Evolutionary conservation across 2,113 vertebrate genomes (phyloP), one percentile per base, ranked within the genome.

Genomic region (Pseudolaguvia tuberculata): DNA sequence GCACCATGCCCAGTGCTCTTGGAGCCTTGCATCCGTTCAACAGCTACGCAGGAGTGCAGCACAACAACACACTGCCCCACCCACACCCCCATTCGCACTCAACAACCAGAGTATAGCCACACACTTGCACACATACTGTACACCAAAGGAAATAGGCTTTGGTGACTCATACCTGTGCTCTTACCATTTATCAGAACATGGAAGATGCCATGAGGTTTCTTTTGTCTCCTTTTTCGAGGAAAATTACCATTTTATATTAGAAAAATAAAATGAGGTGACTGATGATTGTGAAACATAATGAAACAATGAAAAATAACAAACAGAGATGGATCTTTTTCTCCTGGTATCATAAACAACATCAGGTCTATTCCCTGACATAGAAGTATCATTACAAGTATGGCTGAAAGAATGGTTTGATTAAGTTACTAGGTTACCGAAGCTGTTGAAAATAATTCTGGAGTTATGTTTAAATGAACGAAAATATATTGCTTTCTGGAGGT

Each of bases 71-170:
- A 80, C 92, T 99, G 90, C 94, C 96, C 69, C 96, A 96, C 78
- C 91, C 95, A 35, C 95, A 96, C 75, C 94, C 94, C 72, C 96
- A 97, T 89, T 97, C 96, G 93, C 96, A 99, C 87, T 99, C 97
- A 89, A 99, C 96, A 89, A 98, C 96, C 90, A 94, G 96, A 92
- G 97, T 98, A 98, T 99, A 99, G 95, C 96, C 94, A 75, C 73
- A 63, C 68, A 63, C 12, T 14, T 58, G 61, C 31, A 56, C 42
- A 62, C 29, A 53, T 57, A 68, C 39, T 42, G 39, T 42, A 42
- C 17, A 10, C 48, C 23, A 3, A 52, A 9, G 51, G 51, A 45
- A 25, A 39, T 29, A 1, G 50, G 53, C 25, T 66, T 48, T 18
- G 42, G 53, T 31, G 67, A 70, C 50, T 57, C 74, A 83, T 55